Evolutionary conservation across 2,888 invertebrate species (phyloP), one percentile per base, ranked within the genome.

Genomic region (Theristus sp.): DNA sequence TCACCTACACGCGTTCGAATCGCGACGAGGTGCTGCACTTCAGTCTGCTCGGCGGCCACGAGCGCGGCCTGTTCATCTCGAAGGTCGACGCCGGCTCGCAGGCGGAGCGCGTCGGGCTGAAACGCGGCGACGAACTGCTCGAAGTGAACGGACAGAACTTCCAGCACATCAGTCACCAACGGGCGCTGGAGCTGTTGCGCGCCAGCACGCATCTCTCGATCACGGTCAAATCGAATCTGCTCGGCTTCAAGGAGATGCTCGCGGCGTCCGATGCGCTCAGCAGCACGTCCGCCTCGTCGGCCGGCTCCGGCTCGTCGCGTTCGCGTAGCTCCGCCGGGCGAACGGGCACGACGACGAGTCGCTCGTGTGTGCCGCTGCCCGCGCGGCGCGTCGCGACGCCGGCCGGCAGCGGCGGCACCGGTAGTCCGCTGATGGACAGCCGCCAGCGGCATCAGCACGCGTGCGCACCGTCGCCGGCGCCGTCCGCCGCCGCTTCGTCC

Each of bases 181-280:
- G 86, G 72, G 94, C 96, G 17, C 80, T 93, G 76, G 94, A 96
- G 77, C 84, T 94, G 64, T 82, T 98, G 24, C 83, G 86, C 66
- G 86, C 89, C 62, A 88, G 91, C 57, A 98, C 94, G 57, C 96
- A 96, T 79, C 80, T 98, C 63, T 88, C 89, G 75, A 87, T 98
- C 67, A 89, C 89, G 60, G 89, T 98, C 58, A 94, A 93, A 78
- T 93, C 90, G 71, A 98, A 98, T 80, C 81, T 96, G 70, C 81
- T 93, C 73, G 70, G 71, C n/a, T 72, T 69, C 65, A 71, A 73
- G n/a, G 49, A 49, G n/a, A 49, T 49, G 49, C 24, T 49, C 13
- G 49, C 49, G 20, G 49, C 49, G n/a, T 49, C 49, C n/a, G 49
- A 49, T 38, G 17, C 38, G 17, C 38, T 38, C 38, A 38, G 38